Evolutionary conservation across 1,140 invertebrate species (phyloP).

Genomic region (Caerostris extrusa): DNA sequence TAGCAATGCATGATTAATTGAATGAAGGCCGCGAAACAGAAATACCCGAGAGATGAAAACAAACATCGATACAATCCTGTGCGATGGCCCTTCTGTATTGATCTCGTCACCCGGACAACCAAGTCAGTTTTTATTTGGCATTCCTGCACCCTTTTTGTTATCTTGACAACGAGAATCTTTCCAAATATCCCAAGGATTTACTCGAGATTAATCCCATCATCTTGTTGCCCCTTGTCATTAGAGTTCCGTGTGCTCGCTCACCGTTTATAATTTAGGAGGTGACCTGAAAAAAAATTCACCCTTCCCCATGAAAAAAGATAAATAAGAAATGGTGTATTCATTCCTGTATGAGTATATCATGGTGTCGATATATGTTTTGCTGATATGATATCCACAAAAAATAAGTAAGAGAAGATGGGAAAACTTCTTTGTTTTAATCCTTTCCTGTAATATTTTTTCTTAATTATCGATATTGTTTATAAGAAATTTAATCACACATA

Average conservation of each 20-base stretch:
- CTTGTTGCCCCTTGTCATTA: constrained; percentile 41
- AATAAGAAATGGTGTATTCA: not conserved
- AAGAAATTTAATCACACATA: too few relatives aligned
- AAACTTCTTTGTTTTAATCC: not conserved
- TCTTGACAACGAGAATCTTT: constrained; percentile 42
- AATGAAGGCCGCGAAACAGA: not conserved
- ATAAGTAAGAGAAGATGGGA: not conserved
- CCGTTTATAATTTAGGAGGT: constrained; percentile 18
- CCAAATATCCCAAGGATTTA: constrained; percentile 45
- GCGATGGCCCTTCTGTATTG: constrained; percentile 35
- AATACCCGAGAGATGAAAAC: constrained; percentile 25
- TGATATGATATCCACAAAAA: not conserved
- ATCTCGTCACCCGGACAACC: constrained; percentile 52
- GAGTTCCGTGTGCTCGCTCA: constrained; percentile 19
- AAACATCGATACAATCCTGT: constrained; percentile 27
- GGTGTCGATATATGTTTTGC: not conserved
- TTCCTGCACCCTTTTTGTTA: constrained; percentile 41
- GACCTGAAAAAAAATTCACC: constrained; percentile 27
- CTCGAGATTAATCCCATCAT: constrained; percentile 57
- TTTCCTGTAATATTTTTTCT: not conserved
- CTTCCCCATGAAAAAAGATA: not conserved
- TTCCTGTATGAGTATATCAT: not conserved
- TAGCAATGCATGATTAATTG: not conserved
- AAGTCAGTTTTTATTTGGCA: constrained; percentile 35
- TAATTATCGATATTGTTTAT: too few relatives aligned